Base-by-base conservation (phyloP, 1,140 invertebrate species). In the Myzus persicae region DNA sequence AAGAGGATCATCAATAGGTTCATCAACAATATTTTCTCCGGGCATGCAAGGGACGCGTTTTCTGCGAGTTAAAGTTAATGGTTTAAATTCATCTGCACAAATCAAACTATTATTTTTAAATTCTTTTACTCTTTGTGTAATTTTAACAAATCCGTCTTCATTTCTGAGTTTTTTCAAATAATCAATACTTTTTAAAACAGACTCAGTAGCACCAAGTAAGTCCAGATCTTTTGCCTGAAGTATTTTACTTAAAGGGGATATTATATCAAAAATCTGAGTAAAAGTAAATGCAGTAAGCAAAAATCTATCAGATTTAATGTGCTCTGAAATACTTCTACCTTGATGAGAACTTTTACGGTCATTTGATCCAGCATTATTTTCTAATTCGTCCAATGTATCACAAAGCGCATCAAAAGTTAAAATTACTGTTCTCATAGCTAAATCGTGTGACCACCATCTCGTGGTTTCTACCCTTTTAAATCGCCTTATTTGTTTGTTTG, bases 391-490 rank as follows among this genome's bases (percentile, higher is more conserved):
- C n/a, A 76, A 76, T n/a, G 67, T 76, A n/a, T 76, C 67, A 76
- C 9, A n/a, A n/a, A 76, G n/a, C n/a, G 31, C 67, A 76, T 76
- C 67, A 36, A 76, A 36, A 76, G 67, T 76, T n/a, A 14, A 76
- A 76, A 76, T 36, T n/a, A 76, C 31, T n/a, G 67, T 76, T n/a
- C 67, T n/a, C n/a, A 36, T 14, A n/a, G 67, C 67, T 36, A 76
- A 76, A n/a, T 36, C n/a, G n/a, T 76, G 67, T n/a, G 67, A 76
- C 67, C 67, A 76, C 67, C 67, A 76, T 76, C 67, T 76, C 31
- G 67, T 76, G 2, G 67, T 76, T 76, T 76, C 31, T 18, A 76
- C 67, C 14, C 67, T n/a, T 76, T 76, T 76, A 76, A 76, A 76
- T 36, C 31, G 67, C 14, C 14, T 76, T n/a, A 76, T 76, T 36